Base-by-base conservation (phyloP, 2,113 vertebrate species). In the Triplophysa rosa region DNA sequence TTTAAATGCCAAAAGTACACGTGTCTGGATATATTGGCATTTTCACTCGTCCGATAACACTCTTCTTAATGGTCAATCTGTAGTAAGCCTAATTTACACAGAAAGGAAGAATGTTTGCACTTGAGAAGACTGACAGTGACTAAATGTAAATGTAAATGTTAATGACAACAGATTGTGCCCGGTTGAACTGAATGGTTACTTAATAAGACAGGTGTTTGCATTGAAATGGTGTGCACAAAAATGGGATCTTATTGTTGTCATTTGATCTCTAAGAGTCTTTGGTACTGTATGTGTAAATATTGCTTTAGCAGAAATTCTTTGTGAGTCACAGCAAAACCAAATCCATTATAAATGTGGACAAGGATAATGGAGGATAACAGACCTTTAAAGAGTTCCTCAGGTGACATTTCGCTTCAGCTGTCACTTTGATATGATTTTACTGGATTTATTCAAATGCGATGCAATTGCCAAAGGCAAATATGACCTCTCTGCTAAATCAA, bases 391-490 rank as follows among this genome's bases (percentile, higher is more conserved):
- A 42, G 29, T 49, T 29, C n/a, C 21, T 47, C 62, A n/a, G 29
- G 17, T 78, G 69, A 63, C 61, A n/a, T 63, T 70, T 86, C 83
- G 80, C 81, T 86, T 85, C 80, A 82, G 73, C 83, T 86, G 87
- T 89, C 86, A 86, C 64, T 86, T 75, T 67, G 63, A 80, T 75
- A 78, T 82, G 77, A 88, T 78, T 73, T 75, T 45, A 63, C 70
- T 79, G 85, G 80, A 69, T 84, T 82, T 87, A 88, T 89, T 84
- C 79, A 81, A 81, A 78, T 81, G 33, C 52, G 26, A 80, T 72
- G 72, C 61, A 80, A 83, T 80, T 83, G 78, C 73, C 52, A 63
- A 21, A 8, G 65, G 71, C 47, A 23, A 24, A 52, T 9, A 54
- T 70, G 70, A 77, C 78, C 73, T 72, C 78, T 37, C 40, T 23